Percentiles rank a stretch among this genome's conserved stretches.
Evolutionary conservation across 1,140 invertebrate genomes (phyloP).

Genomic region (Drosophila biarmipes): DNA sequence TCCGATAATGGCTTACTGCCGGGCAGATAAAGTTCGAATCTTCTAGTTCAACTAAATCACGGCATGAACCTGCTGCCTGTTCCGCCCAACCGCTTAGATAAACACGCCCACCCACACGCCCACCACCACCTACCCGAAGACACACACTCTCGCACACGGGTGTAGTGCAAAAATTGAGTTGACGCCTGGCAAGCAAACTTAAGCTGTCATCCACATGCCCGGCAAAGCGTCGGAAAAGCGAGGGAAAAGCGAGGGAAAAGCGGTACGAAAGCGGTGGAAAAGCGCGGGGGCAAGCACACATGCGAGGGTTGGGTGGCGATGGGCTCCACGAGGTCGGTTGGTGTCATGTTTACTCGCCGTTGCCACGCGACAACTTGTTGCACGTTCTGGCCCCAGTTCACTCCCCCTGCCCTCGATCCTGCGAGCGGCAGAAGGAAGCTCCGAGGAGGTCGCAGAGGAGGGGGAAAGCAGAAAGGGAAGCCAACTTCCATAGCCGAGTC

Average conservation of each 20-base stretch:
- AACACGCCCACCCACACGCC: conserved; percentile 42
- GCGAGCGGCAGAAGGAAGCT: conserved; percentile 21
- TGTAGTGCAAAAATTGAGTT: conserved; percentile 66
- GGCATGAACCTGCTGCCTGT: conserved; percentile 19
- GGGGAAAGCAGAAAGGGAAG: conserved; percentile 14
- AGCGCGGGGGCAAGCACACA: conserved; percentile 6
- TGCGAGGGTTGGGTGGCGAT: neutral
- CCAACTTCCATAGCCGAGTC: conserved; percentile 1
- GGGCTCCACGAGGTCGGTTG: conserved; percentile 10
- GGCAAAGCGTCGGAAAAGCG: conserved; percentile 15
- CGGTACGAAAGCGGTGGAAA: neutral
- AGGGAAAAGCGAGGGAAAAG: neutral
- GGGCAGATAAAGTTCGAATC: conserved; percentile 8
- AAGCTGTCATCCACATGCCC: conserved; percentile 71
- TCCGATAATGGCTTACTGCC: conserved; percentile 4
- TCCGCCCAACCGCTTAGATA: conserved; percentile 35
- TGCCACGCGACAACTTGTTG: conserved; percentile 79
- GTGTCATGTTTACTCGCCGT: conserved; percentile 67
- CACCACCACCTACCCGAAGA: neutral
- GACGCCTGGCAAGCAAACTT: conserved; percentile 74
- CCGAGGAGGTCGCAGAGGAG: conserved; percentile 7
- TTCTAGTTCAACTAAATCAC: conserved; percentile 32
- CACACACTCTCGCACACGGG: neutral
- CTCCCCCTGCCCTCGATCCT: neutral
- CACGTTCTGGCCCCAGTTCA: conserved; percentile 38